Evolutionary conservation across 2,113 vertebrate species (phyloP).

Genomic region (Phylloscopus whistleri): DNA sequence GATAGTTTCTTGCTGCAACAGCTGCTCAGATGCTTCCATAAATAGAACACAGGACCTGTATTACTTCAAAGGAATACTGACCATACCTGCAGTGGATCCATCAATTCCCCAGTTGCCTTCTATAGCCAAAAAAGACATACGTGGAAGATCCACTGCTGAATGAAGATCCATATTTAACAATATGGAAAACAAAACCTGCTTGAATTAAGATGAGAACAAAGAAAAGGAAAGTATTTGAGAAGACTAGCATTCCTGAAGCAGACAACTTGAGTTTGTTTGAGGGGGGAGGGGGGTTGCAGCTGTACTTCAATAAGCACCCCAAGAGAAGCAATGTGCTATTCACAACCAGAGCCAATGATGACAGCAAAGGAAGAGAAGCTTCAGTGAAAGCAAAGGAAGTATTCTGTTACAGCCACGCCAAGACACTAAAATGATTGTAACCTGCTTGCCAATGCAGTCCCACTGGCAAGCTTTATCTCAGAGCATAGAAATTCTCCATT

Average conservation of each 20-base stretch:
- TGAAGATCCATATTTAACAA: neutral
- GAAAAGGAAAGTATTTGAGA: neutral
- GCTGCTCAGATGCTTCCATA: neutral
- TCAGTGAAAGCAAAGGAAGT: neutral
- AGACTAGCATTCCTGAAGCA: neutral
- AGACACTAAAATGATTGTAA: neutral
- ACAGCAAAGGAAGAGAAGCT: neutral
- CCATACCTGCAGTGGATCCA: neutral
- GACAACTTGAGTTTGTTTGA: neutral
- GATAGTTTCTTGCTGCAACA: neutral
- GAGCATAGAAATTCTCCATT: neutral
- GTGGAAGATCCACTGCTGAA: neutral
- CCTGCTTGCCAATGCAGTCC: neutral
- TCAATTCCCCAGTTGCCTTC: neutral
- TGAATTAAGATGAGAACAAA: neutral
- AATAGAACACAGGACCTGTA: neutral
- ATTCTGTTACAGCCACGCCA: neutral
- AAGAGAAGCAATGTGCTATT: neutral
- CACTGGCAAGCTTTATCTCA: neutral
- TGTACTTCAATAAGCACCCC: neutral
- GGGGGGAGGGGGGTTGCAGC: neutral
- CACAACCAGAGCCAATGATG: neutral
- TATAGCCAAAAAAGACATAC: neutral
- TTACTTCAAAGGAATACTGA: neutral
- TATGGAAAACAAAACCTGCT: neutral